Conservation (phyloP, 2,888 invertebrate genomes). For the Microdon myrmicae region DNA sequence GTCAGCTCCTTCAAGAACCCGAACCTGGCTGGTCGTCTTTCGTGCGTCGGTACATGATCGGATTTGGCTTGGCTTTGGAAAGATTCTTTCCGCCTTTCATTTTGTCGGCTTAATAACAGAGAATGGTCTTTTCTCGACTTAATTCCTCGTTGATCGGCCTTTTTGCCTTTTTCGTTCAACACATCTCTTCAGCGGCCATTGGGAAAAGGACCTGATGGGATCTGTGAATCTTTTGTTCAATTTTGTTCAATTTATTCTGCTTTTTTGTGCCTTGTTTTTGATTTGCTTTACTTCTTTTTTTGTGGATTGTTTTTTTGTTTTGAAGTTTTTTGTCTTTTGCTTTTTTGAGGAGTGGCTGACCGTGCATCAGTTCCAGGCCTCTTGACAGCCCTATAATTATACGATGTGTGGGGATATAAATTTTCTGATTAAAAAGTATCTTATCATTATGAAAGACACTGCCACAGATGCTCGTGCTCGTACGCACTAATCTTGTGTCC, state of each 20-base stretch:
- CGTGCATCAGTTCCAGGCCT: slow-evolving; percentile 27
- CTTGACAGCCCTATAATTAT: slow-evolving; percentile 67
- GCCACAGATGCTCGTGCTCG: too few relatives aligned
- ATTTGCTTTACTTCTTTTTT: too few relatives aligned
- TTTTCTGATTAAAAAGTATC: slow-evolving; percentile 67
- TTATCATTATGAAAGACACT: slow-evolving; percentile 64
- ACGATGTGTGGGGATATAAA: slow-evolving; percentile 62
- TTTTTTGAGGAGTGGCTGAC: slow-evolving; percentile 40
- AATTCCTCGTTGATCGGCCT: slow-evolving; percentile 26
- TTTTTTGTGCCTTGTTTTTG: slow-evolving; percentile 12
- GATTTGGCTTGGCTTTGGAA: slow-evolving; percentile 23
- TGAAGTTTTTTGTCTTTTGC: slow-evolving; percentile 32
- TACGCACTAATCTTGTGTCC: too few relatives aligned
- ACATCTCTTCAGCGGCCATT: slow-evolving; percentile 20
- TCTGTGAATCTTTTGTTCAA: slow-evolving; percentile 57
- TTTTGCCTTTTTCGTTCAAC: slow-evolving; percentile 19
- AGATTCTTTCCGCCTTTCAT: slow-evolving; percentile 38
- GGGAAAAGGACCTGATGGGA: slow-evolving; percentile 32
- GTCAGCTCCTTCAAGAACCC: slow-evolving; percentile 47
- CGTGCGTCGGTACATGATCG: slow-evolving; percentile 38
- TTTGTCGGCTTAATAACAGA: slow-evolving; percentile 50
- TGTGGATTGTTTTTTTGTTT: slow-evolving; percentile 17
- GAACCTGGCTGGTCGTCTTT: slow-evolving; percentile 21
- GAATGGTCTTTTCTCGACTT: slow-evolving; percentile 29
- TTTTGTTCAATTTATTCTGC: slow-evolving; percentile 9